Conservation (phyloP, 2,113 vertebrate genomes). For the Pao palembangensis region DNA sequence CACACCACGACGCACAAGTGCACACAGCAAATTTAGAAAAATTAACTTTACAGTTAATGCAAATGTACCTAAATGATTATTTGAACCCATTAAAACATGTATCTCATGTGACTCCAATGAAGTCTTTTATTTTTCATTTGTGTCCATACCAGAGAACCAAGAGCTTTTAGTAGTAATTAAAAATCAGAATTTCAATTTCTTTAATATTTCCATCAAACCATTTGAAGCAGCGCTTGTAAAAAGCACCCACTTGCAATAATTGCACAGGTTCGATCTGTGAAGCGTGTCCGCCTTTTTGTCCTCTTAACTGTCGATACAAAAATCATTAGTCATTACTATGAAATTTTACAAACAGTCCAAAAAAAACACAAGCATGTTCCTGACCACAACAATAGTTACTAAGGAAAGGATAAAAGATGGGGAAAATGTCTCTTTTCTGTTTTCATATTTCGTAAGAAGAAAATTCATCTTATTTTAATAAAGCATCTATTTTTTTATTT, state of each 20-base stretch:
- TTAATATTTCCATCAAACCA: slow-evolving; percentile 36
- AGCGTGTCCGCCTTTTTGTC: slow-evolving; percentile 11
- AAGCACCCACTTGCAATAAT: slow-evolving; percentile 14
- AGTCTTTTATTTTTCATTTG: slow-evolving; percentile 35
- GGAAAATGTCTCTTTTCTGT: not conserved
- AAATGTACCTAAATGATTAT: not conserved
- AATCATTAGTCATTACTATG: slow-evolving; percentile 8
- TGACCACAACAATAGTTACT: slow-evolving; percentile 16
- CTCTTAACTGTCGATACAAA: slow-evolving; percentile 17
- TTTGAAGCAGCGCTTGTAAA: slow-evolving; percentile 26
- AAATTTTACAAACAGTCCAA: slow-evolving; percentile 37
- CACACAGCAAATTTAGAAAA: slow-evolving; percentile 7
- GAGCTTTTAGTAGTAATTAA: slow-evolving; percentile 19
- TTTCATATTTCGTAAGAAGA: not conserved
- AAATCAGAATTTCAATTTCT: slow-evolving; percentile 11
- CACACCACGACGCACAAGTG: slow-evolving; percentile 56
- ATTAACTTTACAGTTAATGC: not conserved
- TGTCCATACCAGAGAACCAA: slow-evolving; percentile 26
- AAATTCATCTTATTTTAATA: not conserved
- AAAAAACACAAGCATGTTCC: slow-evolving; percentile 15
- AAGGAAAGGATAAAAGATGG: slow-evolving; percentile 3
- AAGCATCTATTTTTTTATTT: not conserved
- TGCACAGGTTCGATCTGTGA: slow-evolving; percentile 18
- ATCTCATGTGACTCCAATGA: not conserved
- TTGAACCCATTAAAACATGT: not conserved